These are phyloP conservation scores for Oryzias woworae DNA, from an alignment of 2,113 vertebrate genomes.

Conservation along the genomic window DNA sequence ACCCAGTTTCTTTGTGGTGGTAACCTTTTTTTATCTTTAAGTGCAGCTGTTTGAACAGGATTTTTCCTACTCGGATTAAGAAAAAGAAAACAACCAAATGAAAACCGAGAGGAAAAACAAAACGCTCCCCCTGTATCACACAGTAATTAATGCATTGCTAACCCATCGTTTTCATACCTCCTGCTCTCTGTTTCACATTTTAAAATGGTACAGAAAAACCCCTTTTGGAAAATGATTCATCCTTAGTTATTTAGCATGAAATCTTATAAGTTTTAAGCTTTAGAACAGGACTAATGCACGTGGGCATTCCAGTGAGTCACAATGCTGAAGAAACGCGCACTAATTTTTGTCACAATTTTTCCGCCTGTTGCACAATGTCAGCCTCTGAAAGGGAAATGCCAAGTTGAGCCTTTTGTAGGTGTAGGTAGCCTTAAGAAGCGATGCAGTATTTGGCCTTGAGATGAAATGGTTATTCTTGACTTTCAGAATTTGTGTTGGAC, in stretches of 20 bases:
- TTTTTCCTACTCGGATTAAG: conserved; percentile 58
- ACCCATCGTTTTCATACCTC: conserved; percentile 19
- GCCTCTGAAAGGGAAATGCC: conserved; percentile 41
- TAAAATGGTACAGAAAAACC: conserved; percentile 37
- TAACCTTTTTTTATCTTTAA: conserved; percentile 57
- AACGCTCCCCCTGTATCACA: conserved; percentile 2
- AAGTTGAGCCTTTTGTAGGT: conserved; percentile 3
- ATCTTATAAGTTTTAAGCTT: conserved; percentile 39
- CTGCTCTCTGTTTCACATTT: conserved; percentile 35
- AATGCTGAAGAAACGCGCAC: conserved; percentile 19
- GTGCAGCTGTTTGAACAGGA: conserved; percentile 77
- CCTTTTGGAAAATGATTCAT: conserved; percentile 55
- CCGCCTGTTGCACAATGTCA: conserved; percentile 15
- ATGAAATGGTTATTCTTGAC: neutral
- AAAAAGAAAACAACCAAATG: conserved; percentile 51
- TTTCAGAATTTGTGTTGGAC: too few relatives aligned
- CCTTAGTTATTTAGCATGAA: conserved; percentile 29
- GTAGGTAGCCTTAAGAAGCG: neutral
- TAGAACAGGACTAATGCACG: conserved; percentile 33
- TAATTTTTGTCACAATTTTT: conserved; percentile 14
- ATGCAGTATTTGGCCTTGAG: conserved; percentile 1
- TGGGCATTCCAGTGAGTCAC: conserved; percentile 63
- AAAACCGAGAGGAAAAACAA: conserved; percentile 1
- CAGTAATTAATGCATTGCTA: conserved; percentile 16
- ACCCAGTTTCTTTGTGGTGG: conserved; percentile 32